Percentiles rank a stretch among this genome's conserved stretches.
Evolutionary conservation across 2,797 vertebrate genomes (phyloP).

Genomic region (Danio jaintianensis): DNA sequence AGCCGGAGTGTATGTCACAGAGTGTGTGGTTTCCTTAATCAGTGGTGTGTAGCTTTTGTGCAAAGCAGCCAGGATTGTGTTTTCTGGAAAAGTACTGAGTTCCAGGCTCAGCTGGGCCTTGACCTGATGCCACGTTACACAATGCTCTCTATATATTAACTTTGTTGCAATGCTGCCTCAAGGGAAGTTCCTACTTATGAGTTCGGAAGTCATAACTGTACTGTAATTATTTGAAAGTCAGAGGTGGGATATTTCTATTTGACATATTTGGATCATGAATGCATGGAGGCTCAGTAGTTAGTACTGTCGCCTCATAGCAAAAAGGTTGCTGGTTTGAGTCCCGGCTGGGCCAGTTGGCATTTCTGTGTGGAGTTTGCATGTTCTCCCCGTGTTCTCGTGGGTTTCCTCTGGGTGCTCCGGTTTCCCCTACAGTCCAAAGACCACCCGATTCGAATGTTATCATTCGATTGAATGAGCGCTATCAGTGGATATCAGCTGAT

Average conservation of each 20-base stretch:
- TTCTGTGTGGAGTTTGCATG: no score
- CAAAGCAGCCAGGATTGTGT: slow-evolving; percentile 57
- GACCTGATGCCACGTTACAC: slow-evolving; percentile 25
- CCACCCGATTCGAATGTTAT: no score
- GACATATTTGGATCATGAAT: neutral
- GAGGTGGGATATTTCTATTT: neutral
- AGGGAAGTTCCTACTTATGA: neutral
- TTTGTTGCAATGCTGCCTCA: slow-evolving; percentile 2
- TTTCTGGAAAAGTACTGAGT: slow-evolving; percentile 52
- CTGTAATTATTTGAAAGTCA: slow-evolving; percentile 2
- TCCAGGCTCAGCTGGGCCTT: slow-evolving; percentile 40
- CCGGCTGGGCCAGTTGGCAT: no score
- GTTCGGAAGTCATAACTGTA: slow-evolving; percentile 6
- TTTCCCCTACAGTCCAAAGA: no score
- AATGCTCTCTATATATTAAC: slow-evolving; percentile 24
- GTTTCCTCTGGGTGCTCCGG: no score
- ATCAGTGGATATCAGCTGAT: no score
- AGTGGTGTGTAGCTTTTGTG: slow-evolving; percentile 61
- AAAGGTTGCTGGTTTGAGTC: no score
- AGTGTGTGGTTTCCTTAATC: slow-evolving; percentile 72
- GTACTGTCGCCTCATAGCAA: no score
- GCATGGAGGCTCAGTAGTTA: neutral
- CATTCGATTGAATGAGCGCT: no score
- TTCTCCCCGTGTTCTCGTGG: no score
- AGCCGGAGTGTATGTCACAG: slow-evolving; percentile 65